Conservation (phyloP, 1,140 invertebrate species). For the Caenorhabditis briggsae region DNA sequence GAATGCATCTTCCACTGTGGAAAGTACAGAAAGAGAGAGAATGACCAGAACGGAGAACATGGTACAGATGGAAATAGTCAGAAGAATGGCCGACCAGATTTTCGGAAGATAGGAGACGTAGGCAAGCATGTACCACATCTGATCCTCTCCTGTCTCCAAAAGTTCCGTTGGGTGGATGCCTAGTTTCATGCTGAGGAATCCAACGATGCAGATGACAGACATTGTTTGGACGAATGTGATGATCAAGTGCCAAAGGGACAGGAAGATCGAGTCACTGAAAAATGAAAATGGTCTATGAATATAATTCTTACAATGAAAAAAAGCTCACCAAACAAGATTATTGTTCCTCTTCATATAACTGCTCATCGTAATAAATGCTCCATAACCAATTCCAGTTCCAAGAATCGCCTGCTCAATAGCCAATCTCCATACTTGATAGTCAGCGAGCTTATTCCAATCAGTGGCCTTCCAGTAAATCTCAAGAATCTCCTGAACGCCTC, state of each 20-base stretch:
- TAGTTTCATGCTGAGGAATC: slow-evolving; percentile 69
- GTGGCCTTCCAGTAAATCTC: slow-evolving; percentile 70
- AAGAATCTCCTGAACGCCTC: slow-evolving; percentile 37
- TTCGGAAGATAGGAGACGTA: slow-evolving; percentile 74
- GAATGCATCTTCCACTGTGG: slow-evolving; percentile 74
- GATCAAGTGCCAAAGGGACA: slow-evolving; percentile 71
- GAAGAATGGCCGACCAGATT: slow-evolving; percentile 71
- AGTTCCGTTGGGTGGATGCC: slow-evolving; percentile 70
- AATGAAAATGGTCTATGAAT: slow-evolving; percentile 1
- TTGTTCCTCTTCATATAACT: slow-evolving; percentile 77
- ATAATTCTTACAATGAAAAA: neutral
- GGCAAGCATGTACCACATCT: slow-evolving; percentile 75
- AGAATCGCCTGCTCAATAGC: slow-evolving; percentile 77
- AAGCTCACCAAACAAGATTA: slow-evolving; percentile 73
- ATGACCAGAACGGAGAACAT: slow-evolving; percentile 76
- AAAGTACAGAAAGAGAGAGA: slow-evolving; percentile 71
- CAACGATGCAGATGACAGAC: slow-evolving; percentile 71
- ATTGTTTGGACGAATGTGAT: slow-evolving; percentile 72
- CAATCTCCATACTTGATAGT: slow-evolving; percentile 74
- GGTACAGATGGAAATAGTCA: slow-evolving; percentile 69
- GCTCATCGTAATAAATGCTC: slow-evolving; percentile 77
- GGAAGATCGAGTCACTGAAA: slow-evolving; percentile 74
- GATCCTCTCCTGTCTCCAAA: slow-evolving; percentile 68
- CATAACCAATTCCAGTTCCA: slow-evolving; percentile 77
- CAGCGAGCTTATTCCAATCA: slow-evolving; percentile 73